Evolutionary conservation across 2,888 invertebrate genomes (phyloP).

Genomic region (Colostygia pectinataria): DNA sequence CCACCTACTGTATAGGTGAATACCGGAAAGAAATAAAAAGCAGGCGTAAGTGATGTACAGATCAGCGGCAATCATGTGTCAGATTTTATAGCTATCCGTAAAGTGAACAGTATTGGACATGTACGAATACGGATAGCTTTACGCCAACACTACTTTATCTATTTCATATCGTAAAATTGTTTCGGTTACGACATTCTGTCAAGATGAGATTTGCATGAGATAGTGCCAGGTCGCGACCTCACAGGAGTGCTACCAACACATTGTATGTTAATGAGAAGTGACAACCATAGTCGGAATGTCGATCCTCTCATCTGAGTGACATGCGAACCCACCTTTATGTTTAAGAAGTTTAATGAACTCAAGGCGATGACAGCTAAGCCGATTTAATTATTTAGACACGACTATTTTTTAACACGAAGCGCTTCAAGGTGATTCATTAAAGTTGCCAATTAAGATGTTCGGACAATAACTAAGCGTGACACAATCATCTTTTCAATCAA

Average conservation of each 20-base stretch:
- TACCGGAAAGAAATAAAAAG: background rate
- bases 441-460: slow-evolving; percentile 21
- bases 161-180: slow-evolving; percentile 22
- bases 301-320: slow-evolving; percentile 32
- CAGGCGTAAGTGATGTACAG: background rate
- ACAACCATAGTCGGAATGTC: slow-evolving; percentile 52
- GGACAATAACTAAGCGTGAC: slow-evolving; percentile 14
- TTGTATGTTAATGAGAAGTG: slow-evolving; percentile 74
- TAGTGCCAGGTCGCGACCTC: slow-evolving; percentile 51
- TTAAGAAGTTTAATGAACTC: slow-evolving; percentile 35
- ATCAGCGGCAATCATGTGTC: background rate
- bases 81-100: slow-evolving; percentile 10
- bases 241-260: slow-evolving; percentile 66
- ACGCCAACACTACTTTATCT: slow-evolving; percentile 3
- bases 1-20: background rate
- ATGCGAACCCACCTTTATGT: slow-evolving; percentile 25
- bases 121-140: slow-evolving; percentile 20
- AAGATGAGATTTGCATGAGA: slow-evolving; percentile 34
- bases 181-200: slow-evolving; percentile 18
- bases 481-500: slow-evolving; percentile 10
- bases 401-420: slow-evolving; percentile 20
- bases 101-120: slow-evolving; percentile 19
- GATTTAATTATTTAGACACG: slow-evolving; percentile 33
- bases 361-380: slow-evolving; percentile 32
- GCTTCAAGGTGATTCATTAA: slow-evolving; percentile 22